Conservation (phyloP, 2,113 vertebrate genomes). For the Epinephelus moara region DNA sequence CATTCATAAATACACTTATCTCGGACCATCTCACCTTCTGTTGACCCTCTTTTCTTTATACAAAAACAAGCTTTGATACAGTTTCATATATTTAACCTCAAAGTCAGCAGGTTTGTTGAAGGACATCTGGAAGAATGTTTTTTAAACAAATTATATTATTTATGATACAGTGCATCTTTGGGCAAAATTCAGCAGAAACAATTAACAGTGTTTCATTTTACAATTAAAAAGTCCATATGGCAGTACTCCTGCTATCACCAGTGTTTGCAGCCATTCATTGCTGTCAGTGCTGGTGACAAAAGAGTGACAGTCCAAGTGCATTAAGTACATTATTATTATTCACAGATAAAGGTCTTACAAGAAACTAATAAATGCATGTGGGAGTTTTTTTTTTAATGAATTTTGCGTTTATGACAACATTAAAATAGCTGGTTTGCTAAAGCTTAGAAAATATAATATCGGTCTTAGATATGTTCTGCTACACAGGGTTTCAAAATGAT, state of each 20-base stretch:
- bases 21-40: slow-evolving; percentile 59
- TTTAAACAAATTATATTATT: slow-evolving; percentile 33
- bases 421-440: slow-evolving; percentile 43
- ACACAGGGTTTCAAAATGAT: slow-evolving; percentile 43
- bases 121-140: slow-evolving; percentile 44
- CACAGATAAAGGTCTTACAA: slow-evolving; percentile 62
- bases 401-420: slow-evolving; percentile 36
- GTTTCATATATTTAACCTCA: slow-evolving; percentile 31
- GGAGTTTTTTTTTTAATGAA: neutral
- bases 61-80: slow-evolving; percentile 56
- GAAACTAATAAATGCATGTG: slow-evolving; percentile 35
- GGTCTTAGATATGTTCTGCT: neutral
- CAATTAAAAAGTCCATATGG: slow-evolving; percentile 32
- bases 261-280: slow-evolving; percentile 38
- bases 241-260: slow-evolving; percentile 33
- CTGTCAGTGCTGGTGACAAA: slow-evolving; percentile 40
- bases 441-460: slow-evolving; percentile 6
- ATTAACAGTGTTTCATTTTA: slow-evolving; percentile 29
- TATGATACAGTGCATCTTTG: slow-evolving; percentile 57
- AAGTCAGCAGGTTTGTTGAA: slow-evolving; percentile 42
- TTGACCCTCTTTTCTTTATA: slow-evolving; percentile 14
- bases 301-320: slow-evolving; percentile 57
- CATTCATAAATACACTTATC: slow-evolving; percentile 55
- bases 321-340: slow-evolving; percentile 57
- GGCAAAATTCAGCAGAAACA: slow-evolving; percentile 33